A percentile compares a stretch with the other conserved stretches of the same genome.
Conservation (phyloP, 2,888 invertebrate species). For the Bimastos eiseni region DNA sequence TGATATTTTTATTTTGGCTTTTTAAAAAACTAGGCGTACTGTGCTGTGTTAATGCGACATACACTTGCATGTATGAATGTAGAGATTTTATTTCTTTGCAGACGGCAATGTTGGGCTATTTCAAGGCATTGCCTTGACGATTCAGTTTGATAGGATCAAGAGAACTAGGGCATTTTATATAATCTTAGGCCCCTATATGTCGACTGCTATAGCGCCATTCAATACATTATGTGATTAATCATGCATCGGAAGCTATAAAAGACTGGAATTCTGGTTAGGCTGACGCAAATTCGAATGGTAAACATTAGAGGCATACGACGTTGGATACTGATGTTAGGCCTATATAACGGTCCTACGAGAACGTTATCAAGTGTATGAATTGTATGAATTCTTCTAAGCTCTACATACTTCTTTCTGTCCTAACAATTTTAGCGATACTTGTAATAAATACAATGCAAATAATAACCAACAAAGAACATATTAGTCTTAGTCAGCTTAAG, state of each 20-base stretch:
- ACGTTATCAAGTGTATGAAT: neutral
- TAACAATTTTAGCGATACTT: neutral
- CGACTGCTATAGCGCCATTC: neutral
- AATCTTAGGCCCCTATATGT: too few species aligned
- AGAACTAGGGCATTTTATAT: neutral
- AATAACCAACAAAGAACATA: neutral
- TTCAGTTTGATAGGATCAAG: neutral
- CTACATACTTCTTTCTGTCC: neutral
- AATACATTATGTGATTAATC: neutral
- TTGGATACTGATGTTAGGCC: neutral
- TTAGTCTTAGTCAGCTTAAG: neutral
- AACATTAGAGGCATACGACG: neutral
- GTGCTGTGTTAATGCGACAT: neutral
- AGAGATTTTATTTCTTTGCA: too few species aligned
- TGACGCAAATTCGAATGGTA: neutral
- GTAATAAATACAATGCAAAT: neutral
- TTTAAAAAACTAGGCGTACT: neutral
- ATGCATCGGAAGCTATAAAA: neutral
- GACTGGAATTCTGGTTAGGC: too few species aligned
- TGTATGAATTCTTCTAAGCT: too few species aligned
- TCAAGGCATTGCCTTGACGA: too few species aligned
- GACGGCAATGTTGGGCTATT: too few species aligned
- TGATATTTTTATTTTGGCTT: neutral
- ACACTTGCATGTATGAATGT: too few species aligned
- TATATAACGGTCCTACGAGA: neutral